phyloP scores from a whole-genome alignment of 2,888 invertebrate species.

The Hydroisotoma schaefferi region DNA sequence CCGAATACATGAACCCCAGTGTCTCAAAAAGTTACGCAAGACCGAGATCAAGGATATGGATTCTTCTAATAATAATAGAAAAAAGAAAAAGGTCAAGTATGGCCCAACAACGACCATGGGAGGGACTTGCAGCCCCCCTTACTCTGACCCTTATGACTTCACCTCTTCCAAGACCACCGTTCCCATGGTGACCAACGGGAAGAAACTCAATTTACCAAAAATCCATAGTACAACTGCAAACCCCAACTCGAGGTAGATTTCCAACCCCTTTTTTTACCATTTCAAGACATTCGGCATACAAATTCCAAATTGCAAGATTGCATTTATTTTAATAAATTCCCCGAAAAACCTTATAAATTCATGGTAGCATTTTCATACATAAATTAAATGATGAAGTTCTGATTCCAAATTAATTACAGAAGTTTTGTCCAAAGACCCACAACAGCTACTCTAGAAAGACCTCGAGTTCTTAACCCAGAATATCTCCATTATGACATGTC shows the following conservation, averaged over 20 bases:
- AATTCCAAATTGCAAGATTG: no score
- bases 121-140: no score
- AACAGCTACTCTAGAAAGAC: constrained; percentile 44
- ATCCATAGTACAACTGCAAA: constrained; percentile 25
- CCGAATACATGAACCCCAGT: constrained; percentile 47
- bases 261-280: not conserved
- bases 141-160: no score
- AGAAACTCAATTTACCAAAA: constrained; percentile 24
- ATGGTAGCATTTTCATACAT: no score
- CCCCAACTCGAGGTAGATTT: constrained; percentile 24
- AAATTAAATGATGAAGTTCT: not conserved
- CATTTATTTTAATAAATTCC: no score
- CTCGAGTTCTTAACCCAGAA: constrained; percentile 45
- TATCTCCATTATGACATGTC: constrained; percentile 48
- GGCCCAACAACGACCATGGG: not conserved
- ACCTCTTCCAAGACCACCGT: not conserved
- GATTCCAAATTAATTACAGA: not conserved
- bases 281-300: no score
- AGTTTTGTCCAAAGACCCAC: constrained; percentile 30
- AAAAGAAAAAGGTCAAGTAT: constrained; percentile 28
- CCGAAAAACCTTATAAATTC: no score
- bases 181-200: constrained; percentile 28
- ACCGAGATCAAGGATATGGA: constrained; percentile 40
- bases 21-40: constrained; percentile 44
- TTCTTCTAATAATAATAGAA: constrained; percentile 14